Percentiles rank a stretch among this genome's conserved stretches.
These are phyloP conservation scores for Micromussa lordhowensis DNA, from an alignment of 92 coral and sea anemone species.

Conservation along the genomic window DNA sequence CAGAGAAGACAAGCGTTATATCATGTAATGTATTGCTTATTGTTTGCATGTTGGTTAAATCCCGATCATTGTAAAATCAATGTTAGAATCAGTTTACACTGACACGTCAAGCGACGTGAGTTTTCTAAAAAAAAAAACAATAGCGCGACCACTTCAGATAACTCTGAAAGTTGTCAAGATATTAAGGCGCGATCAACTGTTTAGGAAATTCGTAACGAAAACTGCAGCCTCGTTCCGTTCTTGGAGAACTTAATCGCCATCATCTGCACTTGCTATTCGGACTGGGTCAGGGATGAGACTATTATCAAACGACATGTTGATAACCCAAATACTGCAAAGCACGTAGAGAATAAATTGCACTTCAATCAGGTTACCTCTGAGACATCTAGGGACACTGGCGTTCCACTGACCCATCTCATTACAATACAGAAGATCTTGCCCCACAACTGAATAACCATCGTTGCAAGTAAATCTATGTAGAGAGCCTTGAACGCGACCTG, in stretches of 20 bases:
- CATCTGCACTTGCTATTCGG: too few species aligned
- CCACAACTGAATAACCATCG: slow-evolving; percentile 26
- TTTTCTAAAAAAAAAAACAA: too few species aligned
- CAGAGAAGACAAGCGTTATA: background rate
- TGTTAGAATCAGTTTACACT: background rate
- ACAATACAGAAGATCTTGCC: slow-evolving; percentile 19
- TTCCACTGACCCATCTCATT: slow-evolving; percentile 30
- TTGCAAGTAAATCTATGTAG: slow-evolving; percentile 20
- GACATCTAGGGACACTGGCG: slow-evolving; percentile 28
- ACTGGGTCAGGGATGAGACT: too few species aligned
- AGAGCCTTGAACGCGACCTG: slow-evolving; percentile 15
- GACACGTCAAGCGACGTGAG: background rate
- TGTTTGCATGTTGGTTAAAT: too few species aligned
- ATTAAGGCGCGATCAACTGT: too few species aligned
- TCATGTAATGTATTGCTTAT: too few species aligned
- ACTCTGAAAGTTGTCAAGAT: too few species aligned
- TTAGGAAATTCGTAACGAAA: too few species aligned
- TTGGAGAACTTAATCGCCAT: too few species aligned
- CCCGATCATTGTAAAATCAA: background rate
- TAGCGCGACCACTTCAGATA: too few species aligned
- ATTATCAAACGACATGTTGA: too few species aligned
- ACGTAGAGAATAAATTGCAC: background rate
- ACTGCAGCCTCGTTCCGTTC: too few species aligned
- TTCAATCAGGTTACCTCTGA: slow-evolving; percentile 18
- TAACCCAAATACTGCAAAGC: background rate